These are phyloP conservation scores for Parazoanthus darwini DNA, from an alignment of 92 coral and sea anemone species.

Conservation along the genomic window DNA sequence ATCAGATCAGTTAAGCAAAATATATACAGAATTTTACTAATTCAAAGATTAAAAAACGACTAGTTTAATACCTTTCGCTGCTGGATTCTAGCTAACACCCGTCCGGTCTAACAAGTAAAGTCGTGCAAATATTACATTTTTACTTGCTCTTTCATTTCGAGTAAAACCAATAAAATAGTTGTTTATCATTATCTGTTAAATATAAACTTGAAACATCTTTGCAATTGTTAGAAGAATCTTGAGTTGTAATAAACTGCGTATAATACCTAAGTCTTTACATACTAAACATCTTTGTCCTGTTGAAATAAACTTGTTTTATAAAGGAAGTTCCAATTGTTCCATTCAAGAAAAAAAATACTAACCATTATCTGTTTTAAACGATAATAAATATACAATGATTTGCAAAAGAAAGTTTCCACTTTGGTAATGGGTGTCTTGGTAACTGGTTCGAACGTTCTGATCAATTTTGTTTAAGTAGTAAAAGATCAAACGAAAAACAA, in stretches of 20 bases:
- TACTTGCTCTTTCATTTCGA: neutral
- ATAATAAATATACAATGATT: neutral
- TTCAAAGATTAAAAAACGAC: no score
- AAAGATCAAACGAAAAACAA: neutral
- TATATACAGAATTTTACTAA: no score
- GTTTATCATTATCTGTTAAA: neutral
- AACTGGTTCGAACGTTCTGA: neutral
- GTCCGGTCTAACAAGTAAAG: neutral
- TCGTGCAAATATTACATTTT: no score
- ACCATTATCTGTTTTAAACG: neutral
- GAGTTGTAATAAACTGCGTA: neutral
- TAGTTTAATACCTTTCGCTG: neutral
- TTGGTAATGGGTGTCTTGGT: neutral
- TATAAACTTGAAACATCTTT: neutral
- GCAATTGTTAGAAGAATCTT: neutral
- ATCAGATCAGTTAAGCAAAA: neutral
- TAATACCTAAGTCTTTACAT: no score
- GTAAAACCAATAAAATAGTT: no score
- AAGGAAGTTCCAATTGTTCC: neutral
- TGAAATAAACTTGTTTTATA: no score
- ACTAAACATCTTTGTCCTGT: neutral
- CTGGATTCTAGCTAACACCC: neutral
- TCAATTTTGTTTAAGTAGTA: neutral
- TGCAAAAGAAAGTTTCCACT: no score
- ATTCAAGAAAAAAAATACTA: neutral